phyloP scores from a whole-genome alignment of 92 coral and sea anemone species.

The Umimayanthus chanpuru region DNA sequence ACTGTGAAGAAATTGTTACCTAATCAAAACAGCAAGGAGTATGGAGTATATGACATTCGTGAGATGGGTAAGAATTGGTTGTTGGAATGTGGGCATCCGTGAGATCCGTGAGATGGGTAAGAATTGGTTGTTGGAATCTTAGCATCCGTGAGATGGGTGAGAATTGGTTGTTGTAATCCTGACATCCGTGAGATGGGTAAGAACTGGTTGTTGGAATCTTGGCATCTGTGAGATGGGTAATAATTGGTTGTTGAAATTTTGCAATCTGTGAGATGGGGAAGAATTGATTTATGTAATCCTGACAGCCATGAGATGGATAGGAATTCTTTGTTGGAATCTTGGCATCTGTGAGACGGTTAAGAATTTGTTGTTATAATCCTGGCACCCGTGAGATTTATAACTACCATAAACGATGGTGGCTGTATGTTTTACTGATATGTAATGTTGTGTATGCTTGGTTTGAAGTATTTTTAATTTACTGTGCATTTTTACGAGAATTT shows the following conservation, averaged over 20 bases:
- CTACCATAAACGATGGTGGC: too few relatives aligned
- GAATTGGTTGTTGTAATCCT: not conserved
- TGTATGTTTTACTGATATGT: too few relatives aligned
- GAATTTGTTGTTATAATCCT: not conserved
- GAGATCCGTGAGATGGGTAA: constrained; percentile 67
- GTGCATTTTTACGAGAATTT: too few relatives aligned
- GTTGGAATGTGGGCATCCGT: not conserved
- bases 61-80: constrained; percentile 61
- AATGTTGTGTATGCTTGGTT: too few relatives aligned
- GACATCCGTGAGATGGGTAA: constrained; percentile 73
- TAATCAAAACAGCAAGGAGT: constrained; percentile 54
- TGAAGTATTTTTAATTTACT: too few relatives aligned
- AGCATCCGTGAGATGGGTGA: not conserved
- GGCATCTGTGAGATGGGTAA: not conserved
- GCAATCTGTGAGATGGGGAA: constrained; percentile 66
- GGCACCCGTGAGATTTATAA: not conserved
- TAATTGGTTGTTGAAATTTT: not conserved
- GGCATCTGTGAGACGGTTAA: constrained; percentile 66
- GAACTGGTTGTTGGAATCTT: not conserved
- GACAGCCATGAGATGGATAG: not conserved
- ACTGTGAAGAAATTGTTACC: constrained; percentile 48
- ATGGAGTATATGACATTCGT: constrained; percentile 75
- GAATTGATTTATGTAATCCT: not conserved
- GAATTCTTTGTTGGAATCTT: not conserved
- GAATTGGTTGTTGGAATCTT: not conserved